These are phyloP conservation scores for Nesidiocoris tenuis DNA, from an alignment of 2,888 invertebrate species.

Conservation along the genomic window DNA sequence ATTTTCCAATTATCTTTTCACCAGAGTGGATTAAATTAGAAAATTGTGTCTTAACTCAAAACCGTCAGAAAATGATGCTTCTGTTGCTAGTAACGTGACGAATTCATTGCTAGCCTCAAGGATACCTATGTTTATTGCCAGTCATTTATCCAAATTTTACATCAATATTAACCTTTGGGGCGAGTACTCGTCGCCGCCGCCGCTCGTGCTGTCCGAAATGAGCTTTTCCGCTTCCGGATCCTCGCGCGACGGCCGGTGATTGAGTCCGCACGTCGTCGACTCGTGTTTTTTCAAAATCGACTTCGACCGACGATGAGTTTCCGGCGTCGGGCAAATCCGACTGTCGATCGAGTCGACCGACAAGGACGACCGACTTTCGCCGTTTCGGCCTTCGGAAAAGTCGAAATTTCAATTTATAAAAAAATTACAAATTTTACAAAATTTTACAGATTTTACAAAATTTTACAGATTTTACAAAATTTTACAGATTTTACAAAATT, in stretches of 20 bases:
- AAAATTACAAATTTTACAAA: too few relatives aligned
- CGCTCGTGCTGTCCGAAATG: slow-evolving; percentile 65
- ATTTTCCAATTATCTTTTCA: too few relatives aligned
- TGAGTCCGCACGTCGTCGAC: slow-evolving; percentile 55
- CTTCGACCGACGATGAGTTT: slow-evolving; percentile 68
- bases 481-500: too few relatives aligned
- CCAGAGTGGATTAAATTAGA: too few relatives aligned
- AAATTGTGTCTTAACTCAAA: too few relatives aligned
- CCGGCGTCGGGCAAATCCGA: slow-evolving; percentile 63
- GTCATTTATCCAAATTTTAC: not conserved
- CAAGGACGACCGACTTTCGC: slow-evolving; percentile 66
- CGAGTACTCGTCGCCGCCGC: slow-evolving; percentile 58
- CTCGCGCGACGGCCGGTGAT: slow-evolving; percentile 55
- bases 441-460: too few relatives aligned
- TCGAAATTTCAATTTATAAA: not conserved
- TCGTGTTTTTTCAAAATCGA: slow-evolving; percentile 77
- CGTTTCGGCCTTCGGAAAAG: slow-evolving; percentile 56
- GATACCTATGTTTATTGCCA: too few relatives aligned
- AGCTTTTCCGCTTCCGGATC: slow-evolving; percentile 77
- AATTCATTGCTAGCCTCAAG: too few relatives aligned
- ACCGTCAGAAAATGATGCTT: too few relatives aligned
- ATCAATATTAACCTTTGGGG: slow-evolving; percentile 50
- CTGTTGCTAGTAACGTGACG: too few relatives aligned
- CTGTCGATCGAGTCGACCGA: slow-evolving; percentile 70
- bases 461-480: too few relatives aligned